Evolutionary conservation across 1,140 invertebrate species (phyloP).

Genomic region (Drosophila rufa): DNA sequence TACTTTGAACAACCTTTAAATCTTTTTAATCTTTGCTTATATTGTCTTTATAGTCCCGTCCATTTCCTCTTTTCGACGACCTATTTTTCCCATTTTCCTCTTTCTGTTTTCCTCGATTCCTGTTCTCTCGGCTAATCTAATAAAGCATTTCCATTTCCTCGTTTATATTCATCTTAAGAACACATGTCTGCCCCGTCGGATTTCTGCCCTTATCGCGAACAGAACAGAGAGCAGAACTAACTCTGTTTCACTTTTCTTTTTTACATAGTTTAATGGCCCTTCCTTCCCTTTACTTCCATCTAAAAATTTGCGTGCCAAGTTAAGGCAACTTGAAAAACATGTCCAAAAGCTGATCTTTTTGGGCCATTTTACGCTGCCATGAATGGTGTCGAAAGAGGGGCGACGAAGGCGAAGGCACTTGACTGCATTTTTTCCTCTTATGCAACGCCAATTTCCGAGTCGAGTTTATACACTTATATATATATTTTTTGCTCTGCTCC

Average conservation of each 20-base stretch:
- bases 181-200: conserved; percentile 14
- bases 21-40: background rate
- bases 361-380: conserved; percentile 21
- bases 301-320: conserved; percentile 40
- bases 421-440: conserved; percentile 48
- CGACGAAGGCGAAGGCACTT: conserved; percentile 23
- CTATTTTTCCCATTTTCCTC: background rate
- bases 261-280: background rate
- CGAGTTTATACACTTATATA: conserved; percentile 23
- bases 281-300: conserved; percentile 12
- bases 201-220: conserved; percentile 23
- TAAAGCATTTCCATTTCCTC: conserved; percentile 32
- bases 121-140: conserved; percentile 6
- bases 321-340: conserved; percentile 40
- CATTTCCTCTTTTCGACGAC: background rate
- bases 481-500: conserved; percentile 5
- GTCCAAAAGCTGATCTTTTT: conserved; percentile 50
- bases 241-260: background rate
- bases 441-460: conserved; percentile 36
- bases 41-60: background rate
- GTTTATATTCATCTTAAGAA: conserved; percentile 7
- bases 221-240: conserved; percentile 2
- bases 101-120: background rate
- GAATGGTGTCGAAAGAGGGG: background rate
- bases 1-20: background rate